A percentile compares a stretch with the other conserved stretches of the same genome.
These are phyloP conservation scores for Siphamia tubifer DNA, from an alignment of 2,113 vertebrate species.

Conservation along the genomic window DNA sequence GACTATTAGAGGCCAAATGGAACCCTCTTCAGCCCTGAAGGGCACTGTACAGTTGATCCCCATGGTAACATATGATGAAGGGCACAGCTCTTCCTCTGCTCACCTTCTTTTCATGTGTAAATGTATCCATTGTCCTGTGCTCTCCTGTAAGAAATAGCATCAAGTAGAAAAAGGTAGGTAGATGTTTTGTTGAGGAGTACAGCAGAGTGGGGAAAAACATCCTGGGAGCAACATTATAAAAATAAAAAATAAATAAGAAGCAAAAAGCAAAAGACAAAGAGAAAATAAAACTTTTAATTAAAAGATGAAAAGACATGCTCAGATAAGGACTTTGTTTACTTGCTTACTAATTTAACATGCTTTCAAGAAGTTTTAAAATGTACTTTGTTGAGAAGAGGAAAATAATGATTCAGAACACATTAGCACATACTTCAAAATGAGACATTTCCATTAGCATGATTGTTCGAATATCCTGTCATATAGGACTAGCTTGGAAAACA, in stretches of 20 bases:
- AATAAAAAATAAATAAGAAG: too few relatives aligned
- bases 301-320: neutral
- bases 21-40: conserved; percentile 57
- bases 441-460: conserved; percentile 44
- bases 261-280: too few relatives aligned
- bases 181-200: conserved; percentile 15
- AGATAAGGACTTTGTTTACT: conserved; percentile 34
- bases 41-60: conserved; percentile 57
- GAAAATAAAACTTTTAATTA: neutral
- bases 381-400: conserved; percentile 16
- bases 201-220: neutral
- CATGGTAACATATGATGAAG: conserved; percentile 69
- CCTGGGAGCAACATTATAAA: neutral
- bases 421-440: conserved; percentile 53
- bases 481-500: neutral
- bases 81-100: conserved; percentile 48
- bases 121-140: conserved; percentile 59
- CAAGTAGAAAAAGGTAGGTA: neutral
- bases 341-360: conserved; percentile 42
- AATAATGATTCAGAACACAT: conserved; percentile 48
- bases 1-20: conserved; percentile 59
- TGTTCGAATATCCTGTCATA: conserved; percentile 33
- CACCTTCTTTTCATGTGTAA: conserved; percentile 71
- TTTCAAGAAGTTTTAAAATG: conserved; percentile 47
- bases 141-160: conserved; percentile 11